Evolutionary conservation across 2,797 vertebrate species (phyloP).

Genomic region (Sebastes minor): DNA sequence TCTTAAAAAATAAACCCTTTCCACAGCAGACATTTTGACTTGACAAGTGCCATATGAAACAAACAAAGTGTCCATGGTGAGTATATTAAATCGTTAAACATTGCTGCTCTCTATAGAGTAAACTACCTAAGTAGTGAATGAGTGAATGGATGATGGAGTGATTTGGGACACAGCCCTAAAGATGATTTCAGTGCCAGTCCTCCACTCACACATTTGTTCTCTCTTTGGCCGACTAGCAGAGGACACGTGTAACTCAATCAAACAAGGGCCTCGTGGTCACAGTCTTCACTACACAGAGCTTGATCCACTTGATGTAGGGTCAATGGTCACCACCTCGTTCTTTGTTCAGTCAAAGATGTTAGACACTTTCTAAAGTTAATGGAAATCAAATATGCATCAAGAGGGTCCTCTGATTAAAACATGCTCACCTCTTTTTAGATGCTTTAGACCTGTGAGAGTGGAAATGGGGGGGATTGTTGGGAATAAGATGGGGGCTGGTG

Average conservation of each 20-base stretch:
- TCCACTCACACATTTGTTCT: background rate
- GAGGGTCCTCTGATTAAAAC: conserved; percentile 14
- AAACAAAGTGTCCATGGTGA: background rate
- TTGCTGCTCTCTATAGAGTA: background rate
- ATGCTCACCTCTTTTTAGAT: background rate
- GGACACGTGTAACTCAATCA: conserved; percentile 17
- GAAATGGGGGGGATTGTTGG: background rate
- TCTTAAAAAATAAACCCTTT: background rate
- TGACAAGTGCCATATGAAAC: background rate
- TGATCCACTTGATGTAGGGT: conserved; percentile 9
- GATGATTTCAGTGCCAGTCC: background rate
- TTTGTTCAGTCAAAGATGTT: conserved; percentile 17
- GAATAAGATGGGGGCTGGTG: background rate
- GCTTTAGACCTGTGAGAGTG: background rate
- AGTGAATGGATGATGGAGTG: background rate
- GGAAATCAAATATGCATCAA: conserved; percentile 46
- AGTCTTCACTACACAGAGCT: background rate
- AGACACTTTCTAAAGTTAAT: background rate
- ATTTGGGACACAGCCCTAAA: background rate
- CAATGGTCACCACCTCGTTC: conserved; percentile 2
- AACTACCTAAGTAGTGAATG: background rate
- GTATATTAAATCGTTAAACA: background rate
- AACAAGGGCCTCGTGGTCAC: conserved; percentile 1
- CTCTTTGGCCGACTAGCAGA: background rate
- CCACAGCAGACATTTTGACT: background rate